phyloP scores from a whole-genome alignment of 2,113 vertebrate genomes.

The Pavo muticus region DNA sequence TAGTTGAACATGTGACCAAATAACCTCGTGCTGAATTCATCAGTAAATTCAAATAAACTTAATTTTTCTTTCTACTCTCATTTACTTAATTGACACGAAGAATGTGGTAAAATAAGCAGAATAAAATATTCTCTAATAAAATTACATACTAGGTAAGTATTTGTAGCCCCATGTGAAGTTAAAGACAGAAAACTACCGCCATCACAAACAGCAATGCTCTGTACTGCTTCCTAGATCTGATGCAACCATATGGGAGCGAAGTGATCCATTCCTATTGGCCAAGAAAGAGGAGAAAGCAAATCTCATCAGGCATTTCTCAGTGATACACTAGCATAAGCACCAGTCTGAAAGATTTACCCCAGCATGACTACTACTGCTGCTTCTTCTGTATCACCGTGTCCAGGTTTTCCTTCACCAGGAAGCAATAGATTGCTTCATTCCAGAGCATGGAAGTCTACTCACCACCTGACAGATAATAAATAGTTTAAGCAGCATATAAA shows the following conservation, averaged over 20 bases:
- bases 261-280: background rate
- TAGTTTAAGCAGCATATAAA: background rate
- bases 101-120: background rate
- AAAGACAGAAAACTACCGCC: background rate
- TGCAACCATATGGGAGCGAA: too few relatives aligned
- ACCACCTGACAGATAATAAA: background rate
- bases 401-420: background rate
- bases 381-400: rapidly evolving
- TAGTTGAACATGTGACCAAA: background rate
- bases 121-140: background rate
- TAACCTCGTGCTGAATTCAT: background rate
- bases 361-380: background rate
- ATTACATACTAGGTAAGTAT: background rate
- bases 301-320: background rate
- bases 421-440: background rate
- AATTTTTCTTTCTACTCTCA: background rate
- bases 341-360: background rate
- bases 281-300: background rate
- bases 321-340: background rate
- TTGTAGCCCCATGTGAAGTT: background rate
- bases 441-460: background rate
- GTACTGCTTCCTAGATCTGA: background rate
- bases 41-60: background rate
- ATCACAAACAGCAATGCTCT: background rate
- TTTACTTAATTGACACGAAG: background rate